Base-by-base conservation (phyloP, 1,140 invertebrate species). In the Drosophila pseudoobscura region DNA sequence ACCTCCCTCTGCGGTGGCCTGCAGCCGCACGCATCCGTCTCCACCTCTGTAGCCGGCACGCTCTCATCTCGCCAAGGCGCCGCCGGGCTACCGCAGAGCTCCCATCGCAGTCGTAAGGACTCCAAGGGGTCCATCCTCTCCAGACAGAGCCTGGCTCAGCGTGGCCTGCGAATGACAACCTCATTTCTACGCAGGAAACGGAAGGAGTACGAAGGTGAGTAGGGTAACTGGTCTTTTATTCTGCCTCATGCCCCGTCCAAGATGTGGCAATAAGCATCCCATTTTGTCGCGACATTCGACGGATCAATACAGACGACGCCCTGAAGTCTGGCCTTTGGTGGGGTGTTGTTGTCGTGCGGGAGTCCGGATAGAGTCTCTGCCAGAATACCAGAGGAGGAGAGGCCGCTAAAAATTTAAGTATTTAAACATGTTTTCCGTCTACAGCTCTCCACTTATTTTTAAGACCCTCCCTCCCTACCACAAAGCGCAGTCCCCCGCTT, bases 131-230 rank as follows among this genome's bases (percentile, higher is more conserved):
- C 89, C 49, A 84, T 90, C 2, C 15, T 90, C 35, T 90, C 89
- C 6, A 78, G 70, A 11, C 57, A 70, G 64, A 70, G 66, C 0
- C 26, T 82, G 44, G 75, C 84, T 6, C 66, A 76, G 6, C 65
- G 89, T 15, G 89, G 89, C 4, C 44, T 90, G 11, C 80, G 79
- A 24, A 83, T 90, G 68, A 89, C 89, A 26, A 69, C 89, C 31
- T 90, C 89, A 3, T 89, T 90, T 50, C 63, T 90, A 39, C 80
- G 89, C 31, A 64, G 56, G 22, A 90, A 90, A 50, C 89, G 89
- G 11, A 71, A 52, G 20, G 89, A 90, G 57, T 90, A 90, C 35
- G 89, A 90, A 89, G 89, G 89, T 90, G 68, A 90, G 89, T 89
- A 20, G 29, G 26, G 15, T 9, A 13, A 24, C 6, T 59, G 43